Base-by-base conservation (phyloP, 35 echinoderm and acorn worm genomes). In the Holothuria glaberrima region DNA sequence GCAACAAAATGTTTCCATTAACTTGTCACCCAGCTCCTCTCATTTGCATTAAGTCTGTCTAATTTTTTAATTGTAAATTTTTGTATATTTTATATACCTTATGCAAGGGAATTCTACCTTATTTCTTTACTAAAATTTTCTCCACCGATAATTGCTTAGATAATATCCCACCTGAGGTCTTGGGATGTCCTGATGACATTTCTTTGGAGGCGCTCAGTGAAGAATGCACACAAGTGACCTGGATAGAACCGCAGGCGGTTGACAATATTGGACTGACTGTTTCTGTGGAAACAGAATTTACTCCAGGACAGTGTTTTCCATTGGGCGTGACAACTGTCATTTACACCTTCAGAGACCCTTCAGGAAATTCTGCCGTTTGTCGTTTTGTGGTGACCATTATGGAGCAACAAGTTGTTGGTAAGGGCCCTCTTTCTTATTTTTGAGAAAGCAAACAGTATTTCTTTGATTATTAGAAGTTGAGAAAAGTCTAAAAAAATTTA, bases 291-390 rank as follows among this genome's bases (percentile, higher is more conserved):
- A 12, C 33, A 44, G 46, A 75, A 6, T 75, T 75, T 41, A 24
- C 9, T 6, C 71, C 71, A 16, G 71, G 71, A 13, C 4, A 19
- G 20, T 75, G 71, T 24, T 75, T 75, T 13, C 33, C 18, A 10
- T 33, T 75, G 21, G 71, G 71, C 10, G 18, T 24, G 6, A 75
- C 71, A 24, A 24, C 34, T 48, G 71, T 75, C 4, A 30, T 75
- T 19, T 75, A 75, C 30, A 75, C 71, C 14, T 75, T 75, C 24
- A 75, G 29, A 20, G 71, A 75, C 46, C 33, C 71, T 9, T 16
- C 71, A 22, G 71, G 71, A 5, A 75, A 75, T 30, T 20, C 35
- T 44, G 71, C 30, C 0, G 24, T 12, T 0, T 75, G 71, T 75
- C 0, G 4, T 41, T 18, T 75, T 4, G 71, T 17, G 9, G 9